A percentile compares a stretch with the other conserved stretches of the same genome.
Conservation (phyloP, 2,888 invertebrate species). For the Tenodera sinensis region DNA sequence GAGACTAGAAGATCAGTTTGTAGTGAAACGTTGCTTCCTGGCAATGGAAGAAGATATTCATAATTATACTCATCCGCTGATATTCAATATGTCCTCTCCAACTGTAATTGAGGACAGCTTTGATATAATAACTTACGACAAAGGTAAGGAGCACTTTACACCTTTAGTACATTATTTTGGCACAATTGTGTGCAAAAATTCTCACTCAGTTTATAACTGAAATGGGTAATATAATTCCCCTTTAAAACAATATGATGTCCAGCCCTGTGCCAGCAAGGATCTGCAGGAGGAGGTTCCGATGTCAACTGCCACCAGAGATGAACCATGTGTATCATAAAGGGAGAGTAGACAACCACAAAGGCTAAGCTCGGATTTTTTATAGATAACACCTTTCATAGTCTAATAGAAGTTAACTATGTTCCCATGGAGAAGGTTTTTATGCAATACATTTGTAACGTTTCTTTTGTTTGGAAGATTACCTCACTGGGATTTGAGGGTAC, state of each 20-base stretch:
- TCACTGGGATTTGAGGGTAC: too few relatives aligned
- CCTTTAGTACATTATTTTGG: background rate
- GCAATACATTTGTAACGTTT: too few relatives aligned
- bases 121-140: slow-evolving; percentile 63
- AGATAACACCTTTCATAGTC: too few relatives aligned
- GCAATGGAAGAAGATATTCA: slow-evolving; percentile 27
- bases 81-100: slow-evolving; percentile 54
- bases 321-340: too few relatives aligned
- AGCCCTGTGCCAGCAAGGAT: too few relatives aligned
- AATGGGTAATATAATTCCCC: background rate
- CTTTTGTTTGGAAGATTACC: too few relatives aligned
- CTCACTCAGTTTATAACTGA: background rate
- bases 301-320: too few relatives aligned
- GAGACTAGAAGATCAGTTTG: slow-evolving; percentile 55
- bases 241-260: background rate
- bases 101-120: slow-evolving; percentile 59
- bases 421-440: too few relatives aligned
- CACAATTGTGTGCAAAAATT: background rate
- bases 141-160: slow-evolving; percentile 48
- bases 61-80: slow-evolving; percentile 56
- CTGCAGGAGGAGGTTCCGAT: too few relatives aligned
- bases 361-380: too few relatives aligned
- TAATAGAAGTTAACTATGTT: too few relatives aligned
- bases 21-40: slow-evolving; percentile 40
- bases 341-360: too few relatives aligned